Base-by-base conservation (phyloP, 2,888 invertebrate species). In the Arctia plantaginis region DNA sequence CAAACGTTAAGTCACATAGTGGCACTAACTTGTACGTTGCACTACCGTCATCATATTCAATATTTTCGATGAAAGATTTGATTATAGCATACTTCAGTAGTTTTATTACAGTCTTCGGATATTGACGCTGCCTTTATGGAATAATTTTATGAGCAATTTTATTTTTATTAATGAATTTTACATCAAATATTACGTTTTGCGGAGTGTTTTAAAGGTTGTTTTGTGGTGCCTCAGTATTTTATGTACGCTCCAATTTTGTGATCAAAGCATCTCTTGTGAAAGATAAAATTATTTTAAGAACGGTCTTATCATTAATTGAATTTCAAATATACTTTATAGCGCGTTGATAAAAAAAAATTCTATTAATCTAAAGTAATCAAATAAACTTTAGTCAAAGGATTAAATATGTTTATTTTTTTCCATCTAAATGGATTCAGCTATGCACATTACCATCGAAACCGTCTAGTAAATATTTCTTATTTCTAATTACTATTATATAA, bases 51-150 rank as follows among this genome's bases (percentile, higher is more conserved):
- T 76, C 77, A 80, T 77, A 85, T 89, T 87, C 82, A 87, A 89
- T 88, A 86, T 87, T 86, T 87, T 82, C 85, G 84, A 82, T 84
- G 85, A 82, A 78, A 83, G 80, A 84, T 86, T 86, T 83, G 85
- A 88, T 89, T 87, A 89, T 84, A 81, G 83, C 82, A 81, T 80
- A 77, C 77, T 77, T 81, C 78, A 80, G 73, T 79, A 76, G 76
- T 87, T 87, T 88, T 89, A 88, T 88, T 81, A 84, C 74, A 77
- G 77, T 77, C 75, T 76, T 74, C 76, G 77, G 80, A 80, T 82
- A 83, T 82, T 77, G 81, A 77, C 81, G 84, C 81, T 82, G 87
- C 86, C 84, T 86, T 88, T 89, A 87, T 85, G 84, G 81, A 80
- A 86, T 83, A 83, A 85, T 76, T 85, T 85, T 80, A 85, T 79